Percentiles rank a stretch among this genome's conserved stretches.
Evolutionary conservation across 1,140 invertebrate species (phyloP).

Genomic region (Drosophila teissieri): DNA sequence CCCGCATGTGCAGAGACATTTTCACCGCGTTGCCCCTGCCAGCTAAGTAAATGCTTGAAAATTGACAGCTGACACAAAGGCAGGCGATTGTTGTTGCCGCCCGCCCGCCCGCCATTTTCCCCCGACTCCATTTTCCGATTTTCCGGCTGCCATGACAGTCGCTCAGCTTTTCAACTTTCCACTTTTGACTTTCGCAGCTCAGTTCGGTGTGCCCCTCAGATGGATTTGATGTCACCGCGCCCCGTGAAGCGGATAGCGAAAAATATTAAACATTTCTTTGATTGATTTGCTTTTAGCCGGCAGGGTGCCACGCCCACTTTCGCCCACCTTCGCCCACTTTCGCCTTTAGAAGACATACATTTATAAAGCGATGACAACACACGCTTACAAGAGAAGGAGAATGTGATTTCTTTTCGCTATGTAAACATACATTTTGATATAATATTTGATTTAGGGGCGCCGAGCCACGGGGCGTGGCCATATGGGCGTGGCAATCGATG

Average conservation of each 20-base stretch:
- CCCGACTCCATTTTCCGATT: neutral
- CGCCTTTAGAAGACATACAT: too few relatives aligned
- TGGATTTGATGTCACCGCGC: constrained; percentile 42
- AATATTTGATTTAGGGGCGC: constrained; percentile 15
- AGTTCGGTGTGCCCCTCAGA: neutral
- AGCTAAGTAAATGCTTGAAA: constrained; percentile 27
- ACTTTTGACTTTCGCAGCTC: constrained; percentile 1
- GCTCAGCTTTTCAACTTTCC: constrained; percentile 31
- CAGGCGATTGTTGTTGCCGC: constrained; percentile 40
- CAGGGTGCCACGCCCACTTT: constrained; percentile 21
- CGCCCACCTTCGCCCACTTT: constrained; percentile 10
- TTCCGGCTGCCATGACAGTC: constrained; percentile 45
- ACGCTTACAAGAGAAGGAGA: neutral
- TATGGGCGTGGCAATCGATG: constrained; percentile 17
- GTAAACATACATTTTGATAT: constrained; percentile 20
- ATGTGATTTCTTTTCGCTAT: neutral
- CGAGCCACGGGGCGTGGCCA: neutral
- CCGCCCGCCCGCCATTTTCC: constrained; percentile 20
- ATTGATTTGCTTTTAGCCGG: constrained; percentile 56
- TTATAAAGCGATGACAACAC: constrained; percentile 10
- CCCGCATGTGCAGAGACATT: neutral
- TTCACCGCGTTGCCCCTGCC: constrained; percentile 14
- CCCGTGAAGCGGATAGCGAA: constrained; percentile 60
- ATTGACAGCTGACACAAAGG: constrained; percentile 51
- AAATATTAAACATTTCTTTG: constrained; percentile 71